Base-by-base conservation (phyloP, 1,140 invertebrate genomes). In the Drosophila bifasciata region DNA sequence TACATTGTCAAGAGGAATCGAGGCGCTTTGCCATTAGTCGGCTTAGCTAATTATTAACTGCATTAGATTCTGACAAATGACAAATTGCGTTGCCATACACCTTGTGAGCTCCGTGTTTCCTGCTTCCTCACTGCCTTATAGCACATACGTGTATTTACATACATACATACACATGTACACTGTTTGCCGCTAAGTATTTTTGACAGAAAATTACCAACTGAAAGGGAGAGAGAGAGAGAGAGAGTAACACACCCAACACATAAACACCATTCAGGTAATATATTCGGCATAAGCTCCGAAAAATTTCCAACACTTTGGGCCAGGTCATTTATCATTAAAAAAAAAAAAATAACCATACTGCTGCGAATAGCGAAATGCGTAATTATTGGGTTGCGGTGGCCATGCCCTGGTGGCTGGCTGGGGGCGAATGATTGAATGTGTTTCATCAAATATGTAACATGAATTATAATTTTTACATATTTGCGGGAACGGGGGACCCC, bases 401-500 rank as follows among this genome's bases (percentile, higher is more conserved):
- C 39, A 9, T 74, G 69, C 40, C 55, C 46, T 19, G 25, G 25
- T 15, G 61, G 41, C 11, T 21, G 61, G 36, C 1, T 11, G 32
- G 11, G 48, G 46, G 56, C 77, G 60, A 85, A 80, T 85, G 80
- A 86, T 85, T 85, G 81, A 86, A 86, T 86, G 81, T 88, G 81
- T 86, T 86, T 88, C 81, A 88, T 88, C 81, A 86, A 86, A 86
- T 86, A 88, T 78, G 74, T 86, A 86, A 88, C 79, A 88, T 86
- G 78, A 81, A 88, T 88, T 86, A 86, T 86, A 86, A 86, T 86
- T 86, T 86, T 80, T 75, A 81, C 81, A 78, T 88, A 77, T 85
- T 71, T 45, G 66, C 46, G 59, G 67, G 36, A n/a, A n/a, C 23
- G 48, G 17, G 53, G 17, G 43, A 23, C 19, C 9, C 36, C 21